A percentile compares a stretch with the other conserved stretches of the same genome.
These are phyloP conservation scores for Drosophila stalkeri DNA, from an alignment of 2,888 invertebrate species.

Conservation along the genomic window DNA sequence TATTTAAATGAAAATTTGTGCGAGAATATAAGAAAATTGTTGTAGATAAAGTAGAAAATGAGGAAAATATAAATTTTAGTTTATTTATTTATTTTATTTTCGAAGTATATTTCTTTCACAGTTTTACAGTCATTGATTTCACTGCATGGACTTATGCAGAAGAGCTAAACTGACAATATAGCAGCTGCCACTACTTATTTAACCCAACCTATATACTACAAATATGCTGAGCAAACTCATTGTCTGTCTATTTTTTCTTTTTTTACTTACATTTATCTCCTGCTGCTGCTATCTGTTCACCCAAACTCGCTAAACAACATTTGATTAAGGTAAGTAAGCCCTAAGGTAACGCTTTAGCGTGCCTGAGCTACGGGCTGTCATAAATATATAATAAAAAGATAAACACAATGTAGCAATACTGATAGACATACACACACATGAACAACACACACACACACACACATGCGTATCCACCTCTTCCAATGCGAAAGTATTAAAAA, in stretches of 20 bases:
- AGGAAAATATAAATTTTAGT: too few relatives aligned
- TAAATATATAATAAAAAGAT: conserved; percentile 8
- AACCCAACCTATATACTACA: neutral
- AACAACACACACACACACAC: neutral
- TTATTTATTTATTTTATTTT: too few relatives aligned
- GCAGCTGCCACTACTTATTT: neutral
- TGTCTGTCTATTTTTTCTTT: neutral
- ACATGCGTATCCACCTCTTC: neutral
- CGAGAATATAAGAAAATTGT: too few relatives aligned
- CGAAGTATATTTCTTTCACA: neutral
- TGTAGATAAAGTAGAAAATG: too few relatives aligned
- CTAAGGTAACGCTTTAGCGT: neutral
- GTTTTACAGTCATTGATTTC: neutral
- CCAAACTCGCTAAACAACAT: neutral
- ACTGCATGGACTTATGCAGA: neutral
- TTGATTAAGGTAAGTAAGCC: neutral
- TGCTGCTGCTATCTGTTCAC: neutral
- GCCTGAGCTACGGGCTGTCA: neutral
- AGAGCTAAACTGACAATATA: neutral
- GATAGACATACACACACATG: neutral
- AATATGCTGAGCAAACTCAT: neutral
- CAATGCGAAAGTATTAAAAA: neutral
- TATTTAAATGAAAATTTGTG: too few relatives aligned
- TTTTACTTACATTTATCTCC: neutral
- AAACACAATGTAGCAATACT: neutral